Conservation (phyloP, 92 coral and sea anemone genomes). For the Phenganax stokvisi region DNA sequence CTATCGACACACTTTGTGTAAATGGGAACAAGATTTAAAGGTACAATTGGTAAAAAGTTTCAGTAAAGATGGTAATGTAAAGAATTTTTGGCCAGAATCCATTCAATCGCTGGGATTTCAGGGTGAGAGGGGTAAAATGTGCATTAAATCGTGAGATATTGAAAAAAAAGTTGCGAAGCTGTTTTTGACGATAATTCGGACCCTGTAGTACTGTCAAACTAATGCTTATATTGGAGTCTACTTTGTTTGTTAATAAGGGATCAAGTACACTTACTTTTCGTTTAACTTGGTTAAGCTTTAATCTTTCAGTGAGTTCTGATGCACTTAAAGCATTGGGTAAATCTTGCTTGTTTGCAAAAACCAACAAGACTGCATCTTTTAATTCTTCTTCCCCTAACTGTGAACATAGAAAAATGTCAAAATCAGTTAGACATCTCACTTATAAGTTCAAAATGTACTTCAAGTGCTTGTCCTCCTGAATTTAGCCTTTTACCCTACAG, state of each 20-base stretch:
- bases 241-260: background rate
- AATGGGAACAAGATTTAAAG: too few relatives aligned
- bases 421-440: background rate
- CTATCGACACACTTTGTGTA: too few relatives aligned
- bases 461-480: too few relatives aligned
- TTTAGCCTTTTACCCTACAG: too few relatives aligned
- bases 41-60: too few relatives aligned
- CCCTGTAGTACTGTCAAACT: background rate
- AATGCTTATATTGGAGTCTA: background rate
- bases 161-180: too few relatives aligned
- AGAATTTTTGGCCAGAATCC: too few relatives aligned
- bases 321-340: conserved; percentile 81
- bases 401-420: background rate
- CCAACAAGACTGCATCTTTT: conserved; percentile 60
- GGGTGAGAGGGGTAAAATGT: too few relatives aligned
- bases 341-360: conserved; percentile 94
- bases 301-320: conserved; percentile 68
- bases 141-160: too few relatives aligned
- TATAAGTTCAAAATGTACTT: too few relatives aligned
- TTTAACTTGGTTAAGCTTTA: conserved; percentile 46
- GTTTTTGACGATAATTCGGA: background rate
- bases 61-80: too few relatives aligned
- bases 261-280: conserved; percentile 51
- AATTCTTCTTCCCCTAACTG: conserved; percentile 89
- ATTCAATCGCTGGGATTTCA: too few relatives aligned